Evolutionary conservation across 2,888 invertebrate genomes (phyloP).

Genomic region (Clepsis dumicolana): DNA sequence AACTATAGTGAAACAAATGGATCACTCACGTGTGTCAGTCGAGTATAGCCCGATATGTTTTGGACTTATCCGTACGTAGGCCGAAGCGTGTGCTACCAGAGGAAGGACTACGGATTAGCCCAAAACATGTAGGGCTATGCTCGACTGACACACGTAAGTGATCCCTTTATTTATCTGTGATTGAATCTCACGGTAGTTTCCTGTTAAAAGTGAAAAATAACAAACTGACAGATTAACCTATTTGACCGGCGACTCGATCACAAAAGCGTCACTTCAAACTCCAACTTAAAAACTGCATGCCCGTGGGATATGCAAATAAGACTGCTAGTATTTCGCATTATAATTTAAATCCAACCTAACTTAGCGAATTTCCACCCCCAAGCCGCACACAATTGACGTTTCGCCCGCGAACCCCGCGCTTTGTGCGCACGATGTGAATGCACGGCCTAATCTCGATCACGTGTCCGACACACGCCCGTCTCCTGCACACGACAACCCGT

Average conservation of each 20-base stretch:
- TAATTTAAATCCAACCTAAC: slow-evolving; percentile 83
- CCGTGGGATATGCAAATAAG: slow-evolving; percentile 85
- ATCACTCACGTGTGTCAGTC: too few relatives aligned
- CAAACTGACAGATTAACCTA: slow-evolving; percentile 28
- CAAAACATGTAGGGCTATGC: too few relatives aligned
- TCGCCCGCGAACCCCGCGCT: slow-evolving; percentile 71
- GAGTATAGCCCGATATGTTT: too few relatives aligned
- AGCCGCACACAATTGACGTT: slow-evolving; percentile 80
- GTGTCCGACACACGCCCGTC: slow-evolving; percentile 76
- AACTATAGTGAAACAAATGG: too few relatives aligned
- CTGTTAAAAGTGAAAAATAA: too few relatives aligned
- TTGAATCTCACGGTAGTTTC: too few relatives aligned
- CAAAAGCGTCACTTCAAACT: slow-evolving; percentile 49
- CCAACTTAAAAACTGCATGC: slow-evolving; percentile 47
- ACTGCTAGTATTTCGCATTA: slow-evolving; percentile 74
- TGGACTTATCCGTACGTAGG: too few relatives aligned
- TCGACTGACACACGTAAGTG: too few relatives aligned
- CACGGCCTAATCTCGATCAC: slow-evolving; percentile 80
- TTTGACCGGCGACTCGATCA: slow-evolving; percentile 45
- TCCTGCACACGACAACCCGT: slow-evolving; percentile 78
- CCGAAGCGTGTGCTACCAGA: too few relatives aligned
- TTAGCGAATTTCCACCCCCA: slow-evolving; percentile 80
- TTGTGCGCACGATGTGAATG: slow-evolving; percentile 82
- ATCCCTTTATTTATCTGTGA: too few relatives aligned
- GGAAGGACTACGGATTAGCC: too few relatives aligned